A percentile compares a stretch with the other conserved stretches of the same genome.
Evolutionary conservation across 1,140 invertebrate genomes (phyloP).

Genomic region (Dreissena rostriformis): DNA sequence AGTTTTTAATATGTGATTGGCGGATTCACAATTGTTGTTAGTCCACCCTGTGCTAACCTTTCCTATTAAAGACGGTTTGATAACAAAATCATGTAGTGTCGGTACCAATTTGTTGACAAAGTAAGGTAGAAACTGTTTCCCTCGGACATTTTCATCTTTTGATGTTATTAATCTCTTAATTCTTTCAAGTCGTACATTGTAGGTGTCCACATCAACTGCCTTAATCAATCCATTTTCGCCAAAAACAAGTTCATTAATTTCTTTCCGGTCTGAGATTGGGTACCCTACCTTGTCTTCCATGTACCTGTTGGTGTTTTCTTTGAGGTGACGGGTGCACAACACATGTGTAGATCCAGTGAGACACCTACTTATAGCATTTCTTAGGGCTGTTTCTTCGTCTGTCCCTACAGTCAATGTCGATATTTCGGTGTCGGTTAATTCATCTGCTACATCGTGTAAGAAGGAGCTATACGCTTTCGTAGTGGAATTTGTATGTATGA

Average conservation of each 20-base stretch:
- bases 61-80: background rate
- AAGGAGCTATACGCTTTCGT: conserved; percentile 23
- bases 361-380: too few relatives aligned
- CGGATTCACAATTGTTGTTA: conserved; percentile 41
- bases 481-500: conserved; percentile 13
- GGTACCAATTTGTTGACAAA: conserved; percentile 12
- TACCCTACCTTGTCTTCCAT: background rate
- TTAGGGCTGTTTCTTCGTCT: too few relatives aligned
- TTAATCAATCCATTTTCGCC: background rate
- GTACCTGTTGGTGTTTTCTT: conserved; percentile 5
- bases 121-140: conserved; percentile 2
- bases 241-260: background rate
- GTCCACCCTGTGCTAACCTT: conserved; percentile 10
- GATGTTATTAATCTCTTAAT: background rate
- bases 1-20: conserved; percentile 28
- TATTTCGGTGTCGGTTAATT: conserved; percentile 11
- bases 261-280: background rate
- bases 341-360: too few relatives aligned
- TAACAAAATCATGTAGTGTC: background rate
- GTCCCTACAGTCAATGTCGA: background rate
- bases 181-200: background rate
- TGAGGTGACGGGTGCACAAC: conserved; percentile 3
- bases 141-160: background rate
- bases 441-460: conserved; percentile 20
- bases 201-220: conserved; percentile 15